Conservation (phyloP, 2,797 vertebrate genomes). For the Phalanger gymnotis region DNA sequence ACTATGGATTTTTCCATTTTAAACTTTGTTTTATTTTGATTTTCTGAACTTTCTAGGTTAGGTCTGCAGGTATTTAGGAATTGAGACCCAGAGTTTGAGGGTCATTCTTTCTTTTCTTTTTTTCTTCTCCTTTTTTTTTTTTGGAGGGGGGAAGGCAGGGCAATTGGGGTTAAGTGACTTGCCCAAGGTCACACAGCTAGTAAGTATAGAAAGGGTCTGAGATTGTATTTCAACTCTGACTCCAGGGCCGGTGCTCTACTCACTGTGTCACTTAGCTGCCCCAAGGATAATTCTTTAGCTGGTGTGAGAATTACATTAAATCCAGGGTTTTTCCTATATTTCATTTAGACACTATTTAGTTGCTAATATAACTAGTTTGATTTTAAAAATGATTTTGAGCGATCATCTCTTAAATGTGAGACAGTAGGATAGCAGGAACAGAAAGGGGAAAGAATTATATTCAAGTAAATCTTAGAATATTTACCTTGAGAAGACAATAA, state of each 20-base stretch:
- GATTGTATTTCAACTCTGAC: too few relatives aligned
- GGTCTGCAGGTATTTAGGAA: not conserved
- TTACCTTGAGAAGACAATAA: not conserved
- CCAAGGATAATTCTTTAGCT: not conserved
- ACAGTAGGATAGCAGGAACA: not conserved
- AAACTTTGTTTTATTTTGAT: slow-evolving; percentile 42
- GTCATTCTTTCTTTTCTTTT: too few relatives aligned
- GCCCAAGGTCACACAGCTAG: too few relatives aligned
- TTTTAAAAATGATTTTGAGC: not conserved
- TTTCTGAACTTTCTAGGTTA: slow-evolving; percentile 18
- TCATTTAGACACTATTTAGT: not conserved
- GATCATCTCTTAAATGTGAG: not conserved
- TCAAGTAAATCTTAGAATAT: not conserved
- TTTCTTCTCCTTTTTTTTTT: too few relatives aligned
- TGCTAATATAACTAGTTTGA: not conserved
- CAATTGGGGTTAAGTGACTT: too few relatives aligned
- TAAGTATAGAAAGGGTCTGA: too few relatives aligned
- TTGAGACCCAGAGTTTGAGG: not conserved
- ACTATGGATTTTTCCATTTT: not conserved
- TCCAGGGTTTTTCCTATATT: not conserved
- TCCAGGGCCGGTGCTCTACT: too few relatives aligned
- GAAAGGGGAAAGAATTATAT: not conserved
- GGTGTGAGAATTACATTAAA: not conserved
- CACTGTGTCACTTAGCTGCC: too few relatives aligned
- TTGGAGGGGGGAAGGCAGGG: too few relatives aligned